phyloP scores from a whole-genome alignment of 2,113 vertebrate species.

The Ceyx margarethae region DNA sequence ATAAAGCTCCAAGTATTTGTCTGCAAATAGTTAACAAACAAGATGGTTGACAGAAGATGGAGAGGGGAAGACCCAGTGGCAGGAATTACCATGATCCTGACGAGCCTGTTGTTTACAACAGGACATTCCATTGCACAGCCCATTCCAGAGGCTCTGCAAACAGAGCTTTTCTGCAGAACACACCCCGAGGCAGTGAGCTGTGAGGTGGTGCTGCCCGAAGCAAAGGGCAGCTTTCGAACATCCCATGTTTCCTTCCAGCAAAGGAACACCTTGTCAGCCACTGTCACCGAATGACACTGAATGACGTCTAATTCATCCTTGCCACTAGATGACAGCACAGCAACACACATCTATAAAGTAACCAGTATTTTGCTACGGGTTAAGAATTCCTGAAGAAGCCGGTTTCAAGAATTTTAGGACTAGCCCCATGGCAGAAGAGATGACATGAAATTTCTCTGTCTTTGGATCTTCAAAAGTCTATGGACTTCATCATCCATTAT shows the following conservation, averaged over 20 bases:
- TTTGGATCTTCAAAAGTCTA: not conserved
- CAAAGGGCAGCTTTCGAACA: not conserved
- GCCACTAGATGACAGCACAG: constrained; percentile 76
- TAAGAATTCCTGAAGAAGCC: constrained; percentile 25
- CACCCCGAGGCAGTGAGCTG: not conserved
- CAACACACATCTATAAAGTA: constrained; percentile 58
- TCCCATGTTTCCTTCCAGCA: not conserved
- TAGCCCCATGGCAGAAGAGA: not conserved
- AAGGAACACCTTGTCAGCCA: not conserved
- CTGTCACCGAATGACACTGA: not conserved
- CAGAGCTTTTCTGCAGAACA: not conserved
- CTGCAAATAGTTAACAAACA: constrained; percentile 11
- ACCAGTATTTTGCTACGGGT: constrained; percentile 40
- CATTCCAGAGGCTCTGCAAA: not conserved
- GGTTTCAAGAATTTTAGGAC: not conserved
- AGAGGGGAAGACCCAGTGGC: not conserved
- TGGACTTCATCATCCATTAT: not conserved
- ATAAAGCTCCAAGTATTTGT: constrained; percentile 39
- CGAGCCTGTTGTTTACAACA: not conserved
- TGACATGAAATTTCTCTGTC: not conserved
- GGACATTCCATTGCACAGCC: not conserved
- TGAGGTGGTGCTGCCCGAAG: not conserved
- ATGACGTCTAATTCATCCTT: constrained; percentile 70
- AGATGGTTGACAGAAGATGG: not conserved
- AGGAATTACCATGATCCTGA: not conserved